These are phyloP conservation scores for Theretra japonica DNA, from an alignment of 2,888 invertebrate genomes.

Conservation along the genomic window DNA sequence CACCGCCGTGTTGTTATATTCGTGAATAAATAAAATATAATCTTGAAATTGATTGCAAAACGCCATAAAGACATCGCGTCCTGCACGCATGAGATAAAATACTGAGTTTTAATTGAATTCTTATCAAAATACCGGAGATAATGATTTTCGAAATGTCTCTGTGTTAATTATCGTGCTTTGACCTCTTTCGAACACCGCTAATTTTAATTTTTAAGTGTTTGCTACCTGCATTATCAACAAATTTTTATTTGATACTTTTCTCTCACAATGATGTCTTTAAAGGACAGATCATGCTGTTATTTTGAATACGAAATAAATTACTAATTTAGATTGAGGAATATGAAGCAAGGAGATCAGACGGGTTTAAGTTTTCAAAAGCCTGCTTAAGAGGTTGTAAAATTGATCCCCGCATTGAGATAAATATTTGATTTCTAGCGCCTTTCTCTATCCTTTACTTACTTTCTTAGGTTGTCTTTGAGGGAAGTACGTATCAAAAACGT, in stretches of 20 bases:
- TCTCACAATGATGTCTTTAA: too few relatives aligned
- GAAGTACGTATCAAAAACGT: too few relatives aligned
- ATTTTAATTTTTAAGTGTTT: neutral
- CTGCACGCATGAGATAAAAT: neutral
- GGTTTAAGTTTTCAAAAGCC: too few relatives aligned
- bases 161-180: neutral
- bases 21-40: neutral
- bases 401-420: neutral
- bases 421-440: neutral
- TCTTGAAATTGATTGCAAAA: neutral
- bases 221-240: too few relatives aligned
- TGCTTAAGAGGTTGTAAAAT: too few relatives aligned
- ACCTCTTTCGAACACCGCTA: neutral
- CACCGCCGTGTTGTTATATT: too few relatives aligned
- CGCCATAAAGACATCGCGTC: neutral
- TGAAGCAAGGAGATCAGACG: too few relatives aligned
- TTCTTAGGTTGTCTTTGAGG: too few relatives aligned
- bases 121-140: neutral
- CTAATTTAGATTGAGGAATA: too few relatives aligned
- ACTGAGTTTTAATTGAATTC: neutral
- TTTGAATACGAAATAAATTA: too few relatives aligned
- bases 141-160: neutral
- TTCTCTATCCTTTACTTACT: neutral
- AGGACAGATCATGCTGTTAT: too few relatives aligned
- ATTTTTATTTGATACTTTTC: too few relatives aligned